Conservation (phyloP, 2,888 invertebrate genomes). For the Netelia inedita region DNA sequence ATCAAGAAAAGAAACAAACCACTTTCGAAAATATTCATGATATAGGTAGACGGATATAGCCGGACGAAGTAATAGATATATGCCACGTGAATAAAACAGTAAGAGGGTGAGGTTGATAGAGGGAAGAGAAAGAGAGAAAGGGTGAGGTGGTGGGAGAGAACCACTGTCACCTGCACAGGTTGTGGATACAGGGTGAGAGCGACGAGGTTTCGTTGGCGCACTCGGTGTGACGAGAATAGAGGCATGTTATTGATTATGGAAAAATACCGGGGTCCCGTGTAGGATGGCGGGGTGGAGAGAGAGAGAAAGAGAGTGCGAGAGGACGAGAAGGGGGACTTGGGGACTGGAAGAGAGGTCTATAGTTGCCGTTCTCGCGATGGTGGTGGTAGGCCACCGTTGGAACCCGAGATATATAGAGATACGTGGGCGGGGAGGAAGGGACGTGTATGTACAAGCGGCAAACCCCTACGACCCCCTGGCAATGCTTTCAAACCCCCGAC, state of each 20-base stretch:
- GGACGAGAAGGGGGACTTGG: no score
- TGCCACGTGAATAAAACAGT: no score
- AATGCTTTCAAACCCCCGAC: slow-evolving; percentile 73
- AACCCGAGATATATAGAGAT: slow-evolving; percentile 31
- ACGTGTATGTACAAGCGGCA: slow-evolving; percentile 43
- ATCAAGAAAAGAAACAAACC: no score
- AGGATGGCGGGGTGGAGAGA: slow-evolving; percentile 66
- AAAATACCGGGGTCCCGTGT: slow-evolving; percentile 80
- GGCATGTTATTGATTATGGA: slow-evolving; percentile 84
- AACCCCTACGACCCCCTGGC: slow-evolving; percentile 62
- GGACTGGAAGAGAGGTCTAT: neutral
- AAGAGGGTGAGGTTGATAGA: no score
- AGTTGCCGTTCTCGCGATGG: slow-evolving; percentile 32
- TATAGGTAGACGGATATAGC: no score
- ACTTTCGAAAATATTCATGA: no score
- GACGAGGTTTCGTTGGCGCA: slow-evolving; percentile 77
- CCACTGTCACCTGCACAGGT: slow-evolving; percentile 82
- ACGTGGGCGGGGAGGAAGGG: slow-evolving; percentile 44
- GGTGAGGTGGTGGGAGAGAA: slow-evolving; percentile 69
- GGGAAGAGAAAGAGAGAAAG: neutral
- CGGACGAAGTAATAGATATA: no score
- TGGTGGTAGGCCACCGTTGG: slow-evolving; percentile 29
- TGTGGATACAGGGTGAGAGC: slow-evolving; percentile 71
- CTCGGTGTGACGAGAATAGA: slow-evolving; percentile 83
- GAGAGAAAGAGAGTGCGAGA: neutral